Conservation (phyloP, 2,888 invertebrate species). For the Platycheirus albimanus region DNA sequence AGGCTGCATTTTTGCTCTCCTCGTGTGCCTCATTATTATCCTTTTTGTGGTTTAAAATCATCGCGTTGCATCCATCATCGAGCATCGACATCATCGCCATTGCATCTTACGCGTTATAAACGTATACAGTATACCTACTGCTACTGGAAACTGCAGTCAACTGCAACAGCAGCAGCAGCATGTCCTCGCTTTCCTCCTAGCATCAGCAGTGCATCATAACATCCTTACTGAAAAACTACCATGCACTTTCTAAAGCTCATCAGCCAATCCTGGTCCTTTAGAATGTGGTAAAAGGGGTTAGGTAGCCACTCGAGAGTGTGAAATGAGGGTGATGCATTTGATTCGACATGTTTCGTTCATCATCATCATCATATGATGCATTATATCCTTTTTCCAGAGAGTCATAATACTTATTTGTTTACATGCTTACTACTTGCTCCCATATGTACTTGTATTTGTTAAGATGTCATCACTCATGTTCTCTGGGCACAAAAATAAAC, state of each 20-base stretch:
- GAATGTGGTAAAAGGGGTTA: conserved; percentile 65
- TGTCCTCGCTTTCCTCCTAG: no score
- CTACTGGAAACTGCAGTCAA: conserved; percentile 63
- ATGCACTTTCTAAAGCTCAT: conserved; percentile 39
- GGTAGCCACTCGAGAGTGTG: conserved; percentile 66
- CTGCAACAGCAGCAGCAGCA: conserved; percentile 39
- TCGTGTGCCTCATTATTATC: conserved; percentile 63
- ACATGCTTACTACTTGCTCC: conserved; percentile 72
- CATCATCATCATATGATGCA: no score
- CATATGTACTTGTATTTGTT: conserved; percentile 71
- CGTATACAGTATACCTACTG: conserved; percentile 21
- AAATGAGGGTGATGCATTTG: conserved; percentile 72
- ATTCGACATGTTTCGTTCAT: conserved; percentile 69
- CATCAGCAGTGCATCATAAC: no score
- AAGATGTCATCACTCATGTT: conserved; percentile 69
- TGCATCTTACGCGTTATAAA: conserved; percentile 26
- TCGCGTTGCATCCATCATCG: conserved; percentile 28
- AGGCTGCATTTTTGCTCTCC: no score
- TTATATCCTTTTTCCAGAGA: conserved; percentile 47
- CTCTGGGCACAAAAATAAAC: conserved; percentile 42
- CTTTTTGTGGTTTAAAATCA: conserved; percentile 49
- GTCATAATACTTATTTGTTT: conserved; percentile 70
- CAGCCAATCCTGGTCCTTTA: conserved; percentile 59
- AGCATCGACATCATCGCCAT: conserved; percentile 10
- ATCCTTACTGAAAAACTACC: conserved; percentile 52